These are phyloP conservation scores for Harpegnathos saltator DNA, from an alignment of 1,140 invertebrate species.

Conservation along the genomic window DNA sequence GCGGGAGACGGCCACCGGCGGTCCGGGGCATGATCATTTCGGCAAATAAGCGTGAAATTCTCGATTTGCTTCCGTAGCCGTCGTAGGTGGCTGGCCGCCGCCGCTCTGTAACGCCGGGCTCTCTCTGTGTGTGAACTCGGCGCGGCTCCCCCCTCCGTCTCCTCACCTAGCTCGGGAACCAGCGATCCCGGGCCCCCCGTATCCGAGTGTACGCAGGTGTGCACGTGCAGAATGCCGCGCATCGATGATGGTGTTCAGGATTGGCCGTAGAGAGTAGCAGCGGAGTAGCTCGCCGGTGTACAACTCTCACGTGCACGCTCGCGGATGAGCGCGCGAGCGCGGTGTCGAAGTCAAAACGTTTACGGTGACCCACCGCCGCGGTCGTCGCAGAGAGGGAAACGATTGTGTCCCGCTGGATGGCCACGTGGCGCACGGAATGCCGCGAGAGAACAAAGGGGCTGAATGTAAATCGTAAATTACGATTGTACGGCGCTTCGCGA, in stretches of 20 bases:
- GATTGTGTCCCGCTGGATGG: too few species aligned
- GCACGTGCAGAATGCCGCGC: not conserved
- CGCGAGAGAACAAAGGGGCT: not conserved
- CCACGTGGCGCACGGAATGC: too few species aligned
- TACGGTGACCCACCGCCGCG: too few species aligned
- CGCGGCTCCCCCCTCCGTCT: too few species aligned
- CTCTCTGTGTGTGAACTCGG: conserved; percentile 38
- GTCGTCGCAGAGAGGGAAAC: too few species aligned
- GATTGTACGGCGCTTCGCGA: not conserved
- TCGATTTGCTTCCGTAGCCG: conserved; percentile 75
- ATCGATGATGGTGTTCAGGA: not conserved
- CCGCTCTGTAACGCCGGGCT: conserved; percentile 62
- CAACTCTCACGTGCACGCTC: too few species aligned
- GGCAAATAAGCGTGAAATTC: conserved; percentile 80
- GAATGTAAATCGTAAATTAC: conserved; percentile 4
- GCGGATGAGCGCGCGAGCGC: too few species aligned
- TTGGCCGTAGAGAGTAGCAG: too few species aligned
- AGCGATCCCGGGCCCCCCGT: too few species aligned
- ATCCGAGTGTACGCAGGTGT: conserved; percentile 22
- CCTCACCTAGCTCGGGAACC: too few species aligned
- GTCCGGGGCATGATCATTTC: conserved; percentile 55
- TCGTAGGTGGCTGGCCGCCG: conserved; percentile 68
- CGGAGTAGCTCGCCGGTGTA: not conserved
- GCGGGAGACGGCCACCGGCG: conserved; percentile 44
- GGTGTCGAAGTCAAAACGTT: too few species aligned